These are phyloP conservation scores for Nomada ferruginata DNA, from an alignment of 2,888 invertebrate species.

Conservation along the genomic window DNA sequence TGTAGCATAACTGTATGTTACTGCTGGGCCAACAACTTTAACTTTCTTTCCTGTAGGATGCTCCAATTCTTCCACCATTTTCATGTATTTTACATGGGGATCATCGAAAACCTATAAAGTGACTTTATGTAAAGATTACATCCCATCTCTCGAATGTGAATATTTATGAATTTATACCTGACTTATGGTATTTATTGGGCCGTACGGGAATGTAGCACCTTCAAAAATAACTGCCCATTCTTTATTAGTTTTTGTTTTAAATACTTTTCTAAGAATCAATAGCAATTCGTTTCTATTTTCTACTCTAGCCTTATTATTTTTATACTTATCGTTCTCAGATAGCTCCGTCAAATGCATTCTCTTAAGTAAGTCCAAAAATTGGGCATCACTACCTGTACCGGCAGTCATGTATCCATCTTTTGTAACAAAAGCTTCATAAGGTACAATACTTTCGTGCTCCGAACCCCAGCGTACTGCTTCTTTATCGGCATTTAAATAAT, in stretches of 20 bases:
- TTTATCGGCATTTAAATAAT: slow-evolving; percentile 93
- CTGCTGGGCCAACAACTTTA: slow-evolving; percentile 94
- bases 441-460: slow-evolving; percentile 96
- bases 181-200: slow-evolving; percentile 94
- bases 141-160: slow-evolving; percentile 11
- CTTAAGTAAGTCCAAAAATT: slow-evolving; percentile 90
- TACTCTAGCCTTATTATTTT: slow-evolving; percentile 91
- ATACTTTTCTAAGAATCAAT: slow-evolving; percentile 86
- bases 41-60: slow-evolving; percentile 90
- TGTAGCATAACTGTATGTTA: slow-evolving; percentile 90
- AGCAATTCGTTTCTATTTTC: slow-evolving; percentile 90
- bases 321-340: slow-evolving; percentile 87
- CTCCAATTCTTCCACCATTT: slow-evolving; percentile 89
- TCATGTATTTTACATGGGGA: slow-evolving; percentile 91
- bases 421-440: slow-evolving; percentile 95
- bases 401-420: slow-evolving; percentile 93
- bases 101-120: slow-evolving; percentile 90
- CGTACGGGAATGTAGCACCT: slow-evolving; percentile 92
- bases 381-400: slow-evolving; percentile 94
- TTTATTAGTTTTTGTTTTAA: slow-evolving; percentile 88
- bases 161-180: slow-evolving; percentile 84
- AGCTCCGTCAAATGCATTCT: slow-evolving; percentile 87
- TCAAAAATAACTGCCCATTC: slow-evolving; percentile 92
- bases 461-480: slow-evolving; percentile 95
- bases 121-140: slow-evolving; percentile 17